Conservation (phyloP, 2,797 vertebrate genomes). For the Peromyscus nudipes region DNA sequence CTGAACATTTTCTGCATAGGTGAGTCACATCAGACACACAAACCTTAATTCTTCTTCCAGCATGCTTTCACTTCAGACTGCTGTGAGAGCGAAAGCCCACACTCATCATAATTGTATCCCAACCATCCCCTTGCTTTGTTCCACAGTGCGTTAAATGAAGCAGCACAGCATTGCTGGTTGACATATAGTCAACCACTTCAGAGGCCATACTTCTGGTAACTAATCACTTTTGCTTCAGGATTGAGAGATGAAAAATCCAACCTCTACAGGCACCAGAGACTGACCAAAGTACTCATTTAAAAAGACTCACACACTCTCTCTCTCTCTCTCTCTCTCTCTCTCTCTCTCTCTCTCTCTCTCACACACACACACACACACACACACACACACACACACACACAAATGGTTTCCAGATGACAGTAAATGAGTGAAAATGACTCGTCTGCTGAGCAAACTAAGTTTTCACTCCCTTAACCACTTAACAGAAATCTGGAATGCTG, state of each 20-base stretch:
- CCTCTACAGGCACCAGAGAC: conserved; percentile 70
- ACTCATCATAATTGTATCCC: conserved; percentile 69
- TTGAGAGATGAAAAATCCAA: conserved; percentile 81
- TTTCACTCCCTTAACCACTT: conserved; percentile 62
- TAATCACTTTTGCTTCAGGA: conserved; percentile 82
- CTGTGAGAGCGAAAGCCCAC: conserved; percentile 74
- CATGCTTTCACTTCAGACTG: conserved; percentile 59
- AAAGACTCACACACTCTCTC: no score
- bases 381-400: background rate
- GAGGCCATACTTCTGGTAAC: conserved; percentile 66
- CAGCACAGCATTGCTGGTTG: conserved; percentile 66
- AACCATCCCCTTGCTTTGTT: conserved; percentile 75
- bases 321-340: background rate
- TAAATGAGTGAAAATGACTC: conserved; percentile 59
- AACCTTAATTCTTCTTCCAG: conserved; percentile 67
- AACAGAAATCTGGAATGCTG: conserved; percentile 76
- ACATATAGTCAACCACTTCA: conserved; percentile 60
- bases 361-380: background rate
- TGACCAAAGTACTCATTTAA: conserved; percentile 67
- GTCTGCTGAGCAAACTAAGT: conserved; percentile 51
- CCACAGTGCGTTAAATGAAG: conserved; percentile 82
- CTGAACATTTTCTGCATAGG: conserved; percentile 75
- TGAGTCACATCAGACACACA: conserved; percentile 65
- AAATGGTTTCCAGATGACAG: conserved; percentile 56
- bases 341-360: background rate